phyloP scores from a whole-genome alignment of 2,113 vertebrate species.

The Genyomyrus donnyi region DNA sequence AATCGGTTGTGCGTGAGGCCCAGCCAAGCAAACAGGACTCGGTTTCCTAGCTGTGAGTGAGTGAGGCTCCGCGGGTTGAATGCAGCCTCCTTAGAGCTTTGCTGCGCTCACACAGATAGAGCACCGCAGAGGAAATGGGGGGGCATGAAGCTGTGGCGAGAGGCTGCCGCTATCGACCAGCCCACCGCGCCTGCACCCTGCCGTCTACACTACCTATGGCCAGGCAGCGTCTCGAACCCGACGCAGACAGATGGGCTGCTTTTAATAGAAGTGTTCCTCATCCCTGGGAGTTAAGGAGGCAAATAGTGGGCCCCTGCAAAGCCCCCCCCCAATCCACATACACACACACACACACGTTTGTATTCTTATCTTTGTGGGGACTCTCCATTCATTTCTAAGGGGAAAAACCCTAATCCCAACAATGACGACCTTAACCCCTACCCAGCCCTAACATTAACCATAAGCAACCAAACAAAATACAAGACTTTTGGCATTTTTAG shows the following conservation, averaged over 20 bases:
- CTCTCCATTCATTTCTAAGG: neutral
- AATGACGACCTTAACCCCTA: neutral
- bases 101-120: neutral
- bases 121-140: neutral
- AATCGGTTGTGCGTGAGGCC: neutral
- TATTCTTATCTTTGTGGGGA: neutral
- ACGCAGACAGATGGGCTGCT: slow-evolving; percentile 51
- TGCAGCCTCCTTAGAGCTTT: neutral
- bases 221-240: slow-evolving; percentile 36
- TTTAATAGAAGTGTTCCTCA: slow-evolving; percentile 53
- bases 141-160: slow-evolving; percentile 10
- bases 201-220: slow-evolving; percentile 45
- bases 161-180: slow-evolving; percentile 38
- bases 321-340: neutral
- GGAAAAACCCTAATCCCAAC: neutral
- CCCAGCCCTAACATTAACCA: neutral
- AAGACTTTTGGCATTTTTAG: neutral
- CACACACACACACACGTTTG: slow-evolving; percentile 2
- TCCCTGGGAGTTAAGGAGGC: slow-evolving; percentile 43
- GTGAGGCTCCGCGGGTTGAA: neutral
- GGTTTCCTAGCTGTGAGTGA: neutral
- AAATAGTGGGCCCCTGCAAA: slow-evolving; percentile 30
- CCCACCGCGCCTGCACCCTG: slow-evolving; percentile 35
- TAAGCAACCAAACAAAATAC: neutral
- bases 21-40: neutral